These are phyloP conservation scores for Anabacerthia variegaticeps DNA, from an alignment of 2,797 vertebrate genomes.

Conservation along the genomic window DNA sequence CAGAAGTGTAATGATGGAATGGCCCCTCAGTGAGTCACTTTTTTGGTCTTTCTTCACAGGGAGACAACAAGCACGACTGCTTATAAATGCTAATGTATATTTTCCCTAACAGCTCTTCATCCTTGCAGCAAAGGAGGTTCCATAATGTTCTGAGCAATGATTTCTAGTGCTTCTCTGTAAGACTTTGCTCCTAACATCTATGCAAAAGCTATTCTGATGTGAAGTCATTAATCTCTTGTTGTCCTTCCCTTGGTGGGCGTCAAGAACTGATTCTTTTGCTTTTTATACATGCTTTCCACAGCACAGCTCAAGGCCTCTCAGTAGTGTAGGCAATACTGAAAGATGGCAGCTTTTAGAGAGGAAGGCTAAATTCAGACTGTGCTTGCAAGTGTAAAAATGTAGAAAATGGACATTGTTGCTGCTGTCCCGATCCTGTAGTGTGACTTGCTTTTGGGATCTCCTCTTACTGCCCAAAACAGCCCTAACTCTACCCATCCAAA, in stretches of 20 bases:
- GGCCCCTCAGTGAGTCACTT: background rate
- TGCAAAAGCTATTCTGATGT: background rate
- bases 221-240: background rate
- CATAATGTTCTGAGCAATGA: background rate
- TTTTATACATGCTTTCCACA: background rate
- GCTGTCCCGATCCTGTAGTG: background rate
- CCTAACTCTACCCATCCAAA: background rate
- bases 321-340: background rate
- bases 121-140: background rate
- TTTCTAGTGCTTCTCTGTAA: background rate
- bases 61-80: background rate
- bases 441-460: background rate
- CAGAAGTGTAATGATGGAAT: background rate
- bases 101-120: background rate
- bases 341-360: background rate
- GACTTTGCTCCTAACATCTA: background rate
- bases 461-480: background rate
- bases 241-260: background rate
- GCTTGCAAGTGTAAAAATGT: background rate
- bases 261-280: background rate
- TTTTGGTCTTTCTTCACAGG: background rate
- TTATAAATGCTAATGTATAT: background rate
- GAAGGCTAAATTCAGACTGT: background rate
- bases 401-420: background rate
- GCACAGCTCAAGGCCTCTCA: background rate